Conservation (phyloP, 2,888 invertebrate species). For the Scelioninae gen. 2 region DNA sequence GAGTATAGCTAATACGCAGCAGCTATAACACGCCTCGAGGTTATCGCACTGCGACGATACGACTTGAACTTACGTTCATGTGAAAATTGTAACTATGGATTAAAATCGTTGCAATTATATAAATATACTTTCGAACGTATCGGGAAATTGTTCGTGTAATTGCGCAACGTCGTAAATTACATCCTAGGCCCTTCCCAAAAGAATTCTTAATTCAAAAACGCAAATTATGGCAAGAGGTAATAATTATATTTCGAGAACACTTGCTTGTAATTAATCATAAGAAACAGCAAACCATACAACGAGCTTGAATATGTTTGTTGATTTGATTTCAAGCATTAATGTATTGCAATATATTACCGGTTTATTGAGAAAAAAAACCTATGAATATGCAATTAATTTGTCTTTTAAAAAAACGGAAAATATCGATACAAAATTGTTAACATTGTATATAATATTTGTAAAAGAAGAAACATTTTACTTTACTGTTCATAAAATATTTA, state of each 20-base stretch:
- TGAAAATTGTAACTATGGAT: slow-evolving; percentile 45
- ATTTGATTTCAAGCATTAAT: slow-evolving; percentile 3
- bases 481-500: no score
- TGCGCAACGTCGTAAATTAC: slow-evolving; percentile 45
- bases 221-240: slow-evolving; percentile 34
- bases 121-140: no score
- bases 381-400: no score
- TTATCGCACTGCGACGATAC: slow-evolving; percentile 48
- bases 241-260: slow-evolving; percentile 34
- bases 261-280: slow-evolving; percentile 22
- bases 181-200: slow-evolving; percentile 29
- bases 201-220: slow-evolving; percentile 39
- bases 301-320: slow-evolving; percentile 3
- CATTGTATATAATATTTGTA: no score
- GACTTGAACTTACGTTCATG: slow-evolving; percentile 49
- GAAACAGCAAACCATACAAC: slow-evolving; percentile 13
- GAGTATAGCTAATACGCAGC: slow-evolving; percentile 19
- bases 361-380: no score
- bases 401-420: no score
- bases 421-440: no score
- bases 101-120: slow-evolving; percentile 50
- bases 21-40: slow-evolving; percentile 27
- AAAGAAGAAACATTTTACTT: no score
- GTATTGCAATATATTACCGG: no score
- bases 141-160: slow-evolving; percentile 25